Conservation (phyloP, 1,140 invertebrate species). For the Musca domestica region DNA sequence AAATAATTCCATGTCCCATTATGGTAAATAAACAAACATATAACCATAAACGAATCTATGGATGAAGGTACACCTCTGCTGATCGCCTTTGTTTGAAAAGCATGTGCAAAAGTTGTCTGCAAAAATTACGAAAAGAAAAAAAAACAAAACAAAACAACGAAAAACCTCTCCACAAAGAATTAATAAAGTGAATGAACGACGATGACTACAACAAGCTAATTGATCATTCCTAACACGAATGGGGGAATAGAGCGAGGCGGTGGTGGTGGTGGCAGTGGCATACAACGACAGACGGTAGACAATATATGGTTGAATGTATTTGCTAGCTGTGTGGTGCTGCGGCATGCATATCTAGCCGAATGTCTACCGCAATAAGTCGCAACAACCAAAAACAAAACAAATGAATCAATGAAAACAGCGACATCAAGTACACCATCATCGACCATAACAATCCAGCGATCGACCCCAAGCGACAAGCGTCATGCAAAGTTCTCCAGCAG, state of each 20-base stretch:
- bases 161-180: background rate
- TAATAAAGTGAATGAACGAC: slow-evolving; percentile 23
- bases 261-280: background rate
- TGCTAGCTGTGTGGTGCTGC: background rate
- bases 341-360: too few relatives aligned
- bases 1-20: too few relatives aligned
- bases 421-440: background rate
- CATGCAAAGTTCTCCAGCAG: background rate
- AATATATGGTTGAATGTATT: background rate
- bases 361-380: too few relatives aligned
- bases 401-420: background rate
- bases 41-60: background rate
- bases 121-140: slow-evolving; percentile 11
- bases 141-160: background rate
- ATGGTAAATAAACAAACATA: too few relatives aligned
- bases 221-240: slow-evolving; percentile 15
- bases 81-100: background rate
- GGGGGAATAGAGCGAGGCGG: background rate
- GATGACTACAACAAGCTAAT: slow-evolving; percentile 15
- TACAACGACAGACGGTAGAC: background rate
- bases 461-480: too few relatives aligned
- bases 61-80: background rate
- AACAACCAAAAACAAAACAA: too few relatives aligned
- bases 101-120: slow-evolving; percentile 12
- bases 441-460: too few relatives aligned